Evolutionary conservation across 37 sponge, comb jelly and placozoan genomes (phyloP), one percentile per base, ranked within the genome.

Genomic region (Chondrosia reniformis): DNA sequence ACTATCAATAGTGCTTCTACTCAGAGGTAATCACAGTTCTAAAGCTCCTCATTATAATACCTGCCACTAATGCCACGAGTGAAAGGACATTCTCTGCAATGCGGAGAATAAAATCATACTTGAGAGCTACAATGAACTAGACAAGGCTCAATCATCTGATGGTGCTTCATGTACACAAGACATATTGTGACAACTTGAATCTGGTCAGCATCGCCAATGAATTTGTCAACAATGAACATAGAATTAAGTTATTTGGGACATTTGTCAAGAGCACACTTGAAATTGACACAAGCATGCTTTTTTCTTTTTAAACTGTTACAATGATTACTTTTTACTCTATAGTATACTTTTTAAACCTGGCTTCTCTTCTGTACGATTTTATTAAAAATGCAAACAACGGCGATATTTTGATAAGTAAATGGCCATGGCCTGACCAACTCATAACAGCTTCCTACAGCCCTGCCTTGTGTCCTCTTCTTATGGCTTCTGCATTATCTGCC

Each of bases 1-100:
- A n/a, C n/a, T n/a, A n/a, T n/a, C n/a, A n/a, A n/a, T n/a, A n/a
- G n/a, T n/a, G n/a, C n/a, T n/a, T n/a, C n/a, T n/a, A n/a, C n/a
- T n/a, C n/a, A n/a, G 59, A 84, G 67, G 61, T 85, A 32, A 9
- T 38, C 12, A 63, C 56, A 43, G 63, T 86, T 19, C 15, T 86
- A 15, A 31, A 62, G 43, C 42, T 82, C 39, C 44, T 81, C 15
- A 28, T 71, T 28, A 65, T 83, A 0, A 42, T 87, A 33, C 91
- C 87, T 25, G 76, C 84, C 28, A 86, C 87, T 15, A 91, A 91
- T 67, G 84, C 84, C 9, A 59, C 56, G 12, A 86, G 87, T 31
- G 92, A 91, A 55, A 46, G 92, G 28, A 83, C 84, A 2, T 91
- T 91, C 63, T 77, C 81, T 76, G 37, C 79, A 19, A 77, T 85